Conservation (phyloP, 35 echinoderm and acorn worm species). For the Apostichopus californicus region DNA sequence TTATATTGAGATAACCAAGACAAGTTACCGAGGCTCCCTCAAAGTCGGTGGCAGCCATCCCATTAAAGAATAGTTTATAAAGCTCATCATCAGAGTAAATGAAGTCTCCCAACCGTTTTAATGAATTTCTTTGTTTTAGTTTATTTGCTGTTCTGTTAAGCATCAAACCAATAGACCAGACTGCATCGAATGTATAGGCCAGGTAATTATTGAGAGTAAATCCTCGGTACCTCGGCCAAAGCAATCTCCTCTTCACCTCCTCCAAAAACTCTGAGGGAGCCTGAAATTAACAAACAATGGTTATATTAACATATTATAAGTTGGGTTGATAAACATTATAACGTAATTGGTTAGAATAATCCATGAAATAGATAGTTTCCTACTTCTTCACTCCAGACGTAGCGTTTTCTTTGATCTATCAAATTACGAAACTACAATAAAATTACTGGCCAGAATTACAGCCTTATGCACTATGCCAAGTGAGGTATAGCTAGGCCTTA, state of each 20-base stretch:
- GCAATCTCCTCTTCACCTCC: not conserved
- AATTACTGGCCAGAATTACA: too few relatives aligned
- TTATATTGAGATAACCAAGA: not conserved
- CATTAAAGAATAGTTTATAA: not conserved
- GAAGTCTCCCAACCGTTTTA: not conserved
- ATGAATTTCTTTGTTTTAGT: not conserved
- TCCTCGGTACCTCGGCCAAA: not conserved
- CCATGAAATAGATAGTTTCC: too few relatives aligned
- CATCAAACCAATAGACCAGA: not conserved
- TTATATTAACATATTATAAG: too few relatives aligned
- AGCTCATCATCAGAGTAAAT: not conserved
- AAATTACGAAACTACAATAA: too few relatives aligned
- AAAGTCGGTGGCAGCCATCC: conserved; percentile 5
- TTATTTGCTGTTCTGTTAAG: conserved; percentile 13
- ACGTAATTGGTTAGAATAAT: too few relatives aligned
- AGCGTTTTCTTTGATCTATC: too few relatives aligned
- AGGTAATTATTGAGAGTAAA: conserved; percentile 5
- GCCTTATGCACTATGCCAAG: too few relatives aligned
- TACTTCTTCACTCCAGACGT: too few relatives aligned
- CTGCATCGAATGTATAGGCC: conserved; percentile 21
- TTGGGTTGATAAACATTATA: too few relatives aligned
- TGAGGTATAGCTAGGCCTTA: too few relatives aligned
- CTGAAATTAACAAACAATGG: not conserved
- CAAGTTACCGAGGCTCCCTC: not conserved
- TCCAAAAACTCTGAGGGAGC: conserved; percentile 2